A percentile compares a stretch with the other conserved stretches of the same genome.
Conservation (phyloP, 1,140 invertebrate genomes). For the Diploscapter pachys region DNA sequence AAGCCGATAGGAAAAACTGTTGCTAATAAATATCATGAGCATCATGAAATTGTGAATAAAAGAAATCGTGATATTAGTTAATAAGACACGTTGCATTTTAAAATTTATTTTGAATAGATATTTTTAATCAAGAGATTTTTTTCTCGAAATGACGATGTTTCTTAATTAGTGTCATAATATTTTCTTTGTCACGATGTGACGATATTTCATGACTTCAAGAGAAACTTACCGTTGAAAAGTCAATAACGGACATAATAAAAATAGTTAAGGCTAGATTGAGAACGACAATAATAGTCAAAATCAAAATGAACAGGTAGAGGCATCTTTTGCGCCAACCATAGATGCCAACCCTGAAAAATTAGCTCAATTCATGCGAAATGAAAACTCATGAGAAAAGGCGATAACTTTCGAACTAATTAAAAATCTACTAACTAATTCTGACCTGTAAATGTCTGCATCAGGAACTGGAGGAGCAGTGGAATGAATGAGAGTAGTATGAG, state of each 20-base stretch:
- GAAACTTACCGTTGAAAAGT: conserved; percentile 81
- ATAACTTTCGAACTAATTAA: neutral
- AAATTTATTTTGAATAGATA: conserved; percentile 40
- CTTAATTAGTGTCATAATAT: neutral
- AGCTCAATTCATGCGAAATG: neutral
- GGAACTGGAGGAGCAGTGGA: conserved; percentile 50
- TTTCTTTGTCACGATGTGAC: neutral
- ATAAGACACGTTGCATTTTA: too few species aligned
- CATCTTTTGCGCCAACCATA: conserved; percentile 91
- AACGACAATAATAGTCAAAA: conserved; percentile 80
- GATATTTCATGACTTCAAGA: conserved; percentile 3
- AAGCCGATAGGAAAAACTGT: too few species aligned
- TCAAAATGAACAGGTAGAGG: conserved; percentile 77
- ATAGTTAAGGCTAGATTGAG: conserved; percentile 88
- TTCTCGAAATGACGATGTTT: neutral
- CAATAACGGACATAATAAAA: conserved; percentile 89
- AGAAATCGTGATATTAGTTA: too few species aligned
- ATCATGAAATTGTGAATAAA: too few species aligned
- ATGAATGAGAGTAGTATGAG: conserved; percentile 55
- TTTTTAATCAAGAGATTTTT: neutral
- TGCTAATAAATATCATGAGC: too few species aligned
- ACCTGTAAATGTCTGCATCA: conserved; percentile 57
- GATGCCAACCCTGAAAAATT: conserved; percentile 72
- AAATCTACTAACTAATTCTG: neutral
- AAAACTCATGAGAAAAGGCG: neutral